Evolutionary conservation across 2,888 invertebrate species (phyloP), one percentile per base, ranked within the genome.

Genomic region (Ochropleura leucogaster): DNA sequence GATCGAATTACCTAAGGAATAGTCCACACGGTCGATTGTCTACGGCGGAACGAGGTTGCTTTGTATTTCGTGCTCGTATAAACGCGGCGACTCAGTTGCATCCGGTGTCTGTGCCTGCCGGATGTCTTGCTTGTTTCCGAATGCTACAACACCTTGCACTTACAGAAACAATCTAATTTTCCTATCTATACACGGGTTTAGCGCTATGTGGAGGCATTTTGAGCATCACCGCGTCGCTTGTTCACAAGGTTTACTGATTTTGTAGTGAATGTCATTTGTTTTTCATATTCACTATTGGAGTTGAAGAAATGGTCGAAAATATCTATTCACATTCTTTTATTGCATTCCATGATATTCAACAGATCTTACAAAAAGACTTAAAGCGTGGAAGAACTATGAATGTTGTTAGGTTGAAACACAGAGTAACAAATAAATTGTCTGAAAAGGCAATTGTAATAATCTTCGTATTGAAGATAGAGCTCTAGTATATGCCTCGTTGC

Each of bases 41-140:
- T 71, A 53, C 18, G 16, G 47, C 14, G 68, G 42, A 66, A 66
- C 57, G 60, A 72, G 40, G 62, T 51, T 44, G 59, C 46, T 68
- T 81, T 55, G 62, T 69, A 74, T 78, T 55, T 68, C 40, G 42
- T 30, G 51, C 40, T 51, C n/a, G 66, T 59, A 71, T 75, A 47
- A 77, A 59, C 57, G 60, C 82, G 80, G 74, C 49, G 73, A 64
- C 78, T 81, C 64, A 74, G 63, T 65, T 70, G 82, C 87, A 82
- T 91, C 92, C 90, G 90, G 89, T 83, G 82, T 89, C 85, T 79
- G 75, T 77, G 77, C 42, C 63, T 67, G 70, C 51, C 87, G 90
- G 88, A 89, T 88, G 82, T 67, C 77, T n/a, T 68, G 75, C 72
- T 81, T 81, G 85, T 87, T 89, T 90, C 88, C 89, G 85, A 79